These are phyloP conservation scores for Sycophaga agraensis DNA, from an alignment of 1,140 invertebrate species.

Conservation along the genomic window DNA sequence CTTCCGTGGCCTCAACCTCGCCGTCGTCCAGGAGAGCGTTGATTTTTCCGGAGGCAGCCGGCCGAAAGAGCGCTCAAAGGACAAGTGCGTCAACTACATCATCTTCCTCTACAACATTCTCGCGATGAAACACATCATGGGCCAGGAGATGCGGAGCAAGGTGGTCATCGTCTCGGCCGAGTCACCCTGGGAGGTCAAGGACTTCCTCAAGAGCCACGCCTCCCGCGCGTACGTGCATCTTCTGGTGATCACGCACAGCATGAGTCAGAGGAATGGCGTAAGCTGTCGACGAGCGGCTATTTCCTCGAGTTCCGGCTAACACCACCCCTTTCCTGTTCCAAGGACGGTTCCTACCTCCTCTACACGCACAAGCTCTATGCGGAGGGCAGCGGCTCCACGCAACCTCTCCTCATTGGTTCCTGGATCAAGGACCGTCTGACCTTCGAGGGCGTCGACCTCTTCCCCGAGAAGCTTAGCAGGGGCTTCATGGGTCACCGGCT, in stretches of 20 bases:
- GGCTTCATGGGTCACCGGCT: constrained; percentile 75
- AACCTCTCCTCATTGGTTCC: constrained; percentile 64
- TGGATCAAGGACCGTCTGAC: constrained; percentile 66
- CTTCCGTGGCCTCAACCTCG: neutral
- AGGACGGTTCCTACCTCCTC: constrained; percentile 68
- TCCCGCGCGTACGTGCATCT: constrained; percentile 68
- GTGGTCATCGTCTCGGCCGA: constrained; percentile 66
- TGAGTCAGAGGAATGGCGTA: constrained; percentile 33
- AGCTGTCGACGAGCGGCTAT: constrained; percentile 15
- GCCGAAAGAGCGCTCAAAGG: constrained; percentile 33
- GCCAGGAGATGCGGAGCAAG: constrained; percentile 60
- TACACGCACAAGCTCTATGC: constrained; percentile 71
- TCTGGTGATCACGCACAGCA: constrained; percentile 62
- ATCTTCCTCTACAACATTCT: constrained; percentile 67
- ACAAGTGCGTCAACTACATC: constrained; percentile 65
- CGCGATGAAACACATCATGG: constrained; percentile 60
- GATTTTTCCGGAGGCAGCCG: neutral
- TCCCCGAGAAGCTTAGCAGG: constrained; percentile 65
- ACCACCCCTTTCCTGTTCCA: no score
- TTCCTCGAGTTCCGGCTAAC: no score
- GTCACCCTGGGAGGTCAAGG: constrained; percentile 69
- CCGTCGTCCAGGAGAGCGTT: neutral
- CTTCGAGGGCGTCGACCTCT: constrained; percentile 61
- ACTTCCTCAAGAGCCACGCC: constrained; percentile 63
- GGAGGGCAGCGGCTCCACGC: constrained; percentile 68